These are phyloP conservation scores for Heliothis virescens DNA, from an alignment of 1,140 invertebrate genomes.

Conservation along the genomic window DNA sequence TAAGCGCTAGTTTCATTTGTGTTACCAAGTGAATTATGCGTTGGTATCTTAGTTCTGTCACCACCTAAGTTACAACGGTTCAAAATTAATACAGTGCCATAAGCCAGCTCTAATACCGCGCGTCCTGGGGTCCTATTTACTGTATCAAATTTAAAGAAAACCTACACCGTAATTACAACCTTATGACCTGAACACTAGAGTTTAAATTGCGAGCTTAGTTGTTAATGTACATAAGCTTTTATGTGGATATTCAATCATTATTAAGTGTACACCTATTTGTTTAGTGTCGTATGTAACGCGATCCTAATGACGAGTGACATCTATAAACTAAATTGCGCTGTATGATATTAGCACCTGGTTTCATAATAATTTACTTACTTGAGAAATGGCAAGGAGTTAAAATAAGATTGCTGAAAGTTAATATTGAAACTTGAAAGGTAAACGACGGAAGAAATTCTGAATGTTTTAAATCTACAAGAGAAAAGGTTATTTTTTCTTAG, in stretches of 20 bases:
- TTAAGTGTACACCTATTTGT: conserved; percentile 84
- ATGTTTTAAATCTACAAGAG: conserved; percentile 21
- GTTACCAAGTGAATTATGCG: conserved; percentile 85
- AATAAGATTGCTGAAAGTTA: conserved; percentile 14
- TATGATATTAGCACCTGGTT: conserved; percentile 44
- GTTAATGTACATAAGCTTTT: conserved; percentile 59
- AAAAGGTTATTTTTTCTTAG: neutral
- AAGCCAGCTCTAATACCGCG: conserved; percentile 82
- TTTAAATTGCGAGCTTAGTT: neutral
- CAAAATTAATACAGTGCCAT: conserved; percentile 86
- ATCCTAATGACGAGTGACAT: conserved; percentile 81
- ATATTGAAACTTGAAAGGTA: conserved; percentile 25
- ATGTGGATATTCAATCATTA: conserved; percentile 73
- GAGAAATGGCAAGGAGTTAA: conserved; percentile 19
- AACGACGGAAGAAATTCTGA: conserved; percentile 7
- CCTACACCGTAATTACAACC: conserved; percentile 52
- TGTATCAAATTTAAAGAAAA: conserved; percentile 78
- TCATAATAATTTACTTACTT: conserved; percentile 34
- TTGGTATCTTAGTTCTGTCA: conserved; percentile 85
- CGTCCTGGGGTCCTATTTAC: conserved; percentile 80
- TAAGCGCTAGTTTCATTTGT: conserved; percentile 85
- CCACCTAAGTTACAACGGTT: conserved; percentile 85
- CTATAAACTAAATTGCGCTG: conserved; percentile 71
- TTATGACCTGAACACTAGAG: conserved; percentile 54
- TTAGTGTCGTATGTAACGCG: conserved; percentile 81